Evolutionary conservation across 1,140 invertebrate species (phyloP), one percentile per base, ranked within the genome.

Genomic region (Tenebrio molitor): DNA sequence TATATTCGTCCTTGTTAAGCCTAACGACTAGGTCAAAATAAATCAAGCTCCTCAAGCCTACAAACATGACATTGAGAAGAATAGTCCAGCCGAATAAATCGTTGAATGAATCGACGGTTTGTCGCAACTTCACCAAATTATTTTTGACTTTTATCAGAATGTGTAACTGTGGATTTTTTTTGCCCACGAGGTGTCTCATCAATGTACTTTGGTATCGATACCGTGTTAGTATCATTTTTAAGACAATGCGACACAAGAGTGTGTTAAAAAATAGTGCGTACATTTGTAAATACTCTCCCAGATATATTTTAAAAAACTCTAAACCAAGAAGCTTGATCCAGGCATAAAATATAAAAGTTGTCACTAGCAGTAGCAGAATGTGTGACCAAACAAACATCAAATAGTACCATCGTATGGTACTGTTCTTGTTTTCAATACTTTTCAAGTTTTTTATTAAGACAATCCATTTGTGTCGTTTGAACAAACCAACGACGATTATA

Each of bases 81-180:
- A 50, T 19, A 0, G 17, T 50, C 44, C 44, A 50, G 5, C 44
- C 44, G 17, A 50, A 50, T 8, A 50, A 19, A 19, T 50, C 44
- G 44, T 21, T 50, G 17, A 50, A 50, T 8, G 21, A n/a, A 7
- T 50, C 7, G 19, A 50, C 44, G n/a, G 6, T 10, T 7, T 21
- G 3, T 10, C 21, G 17, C 5, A 50, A 10, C 1, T 19, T 8
- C n/a, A 50, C 17, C n/a, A 50, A 19, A n/a, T 50, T 50, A 7
- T 2, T 0, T 50, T 21, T 50, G 4, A 50, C 6, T 16, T 50
- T 50, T n/a, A 19, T 6, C 10, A 50, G 21, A n/a, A n/a, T n/a
- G n/a, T n/a, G n/a, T 19, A 19, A n/a, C 10, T 19, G 0, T n/a
- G 7, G 10, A n/a, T 17, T 6, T 3, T 3, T 5, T n/a, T 19